Evolutionary conservation across 2,113 vertebrate species (phyloP), one percentile per base, ranked within the genome.

Genomic region (Zootoca vivipara): DNA sequence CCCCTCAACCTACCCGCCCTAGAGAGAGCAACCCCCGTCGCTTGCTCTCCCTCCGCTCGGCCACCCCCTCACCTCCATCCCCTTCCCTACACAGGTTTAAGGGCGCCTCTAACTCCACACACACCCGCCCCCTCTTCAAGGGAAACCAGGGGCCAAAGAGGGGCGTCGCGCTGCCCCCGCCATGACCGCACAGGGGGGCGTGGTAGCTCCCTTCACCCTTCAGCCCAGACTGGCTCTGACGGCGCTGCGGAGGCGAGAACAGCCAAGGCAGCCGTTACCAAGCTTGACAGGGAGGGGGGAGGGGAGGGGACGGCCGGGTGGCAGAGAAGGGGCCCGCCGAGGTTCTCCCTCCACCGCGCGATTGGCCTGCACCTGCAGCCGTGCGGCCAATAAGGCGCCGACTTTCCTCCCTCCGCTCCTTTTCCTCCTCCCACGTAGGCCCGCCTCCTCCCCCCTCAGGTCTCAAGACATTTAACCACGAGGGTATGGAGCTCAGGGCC

Each of bases 21-120:
- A 22, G 67, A n/a, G 67, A 42, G 30, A 35, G 42, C 20, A 30
- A 22, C 30, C 4, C 28, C 35, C 3, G n/a, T 22, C 12, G 13
- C 64, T 42, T 30, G 13, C 42, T 4, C 40, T 20, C 0, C 26
- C 40, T 42, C 35, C 26, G 3, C 15, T 33, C 52, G 15, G 64
- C 42, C 69, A 2, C 72, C 26, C 85, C 46, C 92, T 92, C 91
- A 91, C 93, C 91, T 94, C 93, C 93, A 91, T 90, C 67, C 22
- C 40, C 18, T 4, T 15, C 28, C 83, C 79, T 38, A 75, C n/a
- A 1, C 79, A 1, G 82, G 30, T n/a, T 42, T 46, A 69, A 75
- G 56, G 78, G 42, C 13, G 56, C 56, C n/a, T 80, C 46, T 85
- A 69, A 65, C 78, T 65, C 20, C 46, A 52, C 46, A 52, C 46